A percentile compares a stretch with the other conserved stretches of the same genome.
These are phyloP conservation scores for Gopherus flavomarginatus DNA, from an alignment of 2,113 vertebrate genomes.

Conservation along the genomic window DNA sequence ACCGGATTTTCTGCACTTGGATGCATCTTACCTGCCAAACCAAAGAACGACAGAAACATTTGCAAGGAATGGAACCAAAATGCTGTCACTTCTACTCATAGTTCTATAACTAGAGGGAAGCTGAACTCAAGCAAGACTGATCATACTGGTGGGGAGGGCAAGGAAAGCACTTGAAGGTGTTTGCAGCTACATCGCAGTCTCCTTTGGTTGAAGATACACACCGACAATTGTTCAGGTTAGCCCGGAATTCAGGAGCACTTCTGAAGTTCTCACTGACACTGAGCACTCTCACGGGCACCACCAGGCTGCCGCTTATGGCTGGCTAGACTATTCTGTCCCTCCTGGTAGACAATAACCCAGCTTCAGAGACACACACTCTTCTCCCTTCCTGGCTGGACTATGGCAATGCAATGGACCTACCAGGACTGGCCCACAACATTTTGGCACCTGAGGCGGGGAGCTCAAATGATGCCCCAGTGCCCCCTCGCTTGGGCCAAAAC, in stretches of 20 bases:
- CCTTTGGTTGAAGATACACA: background rate
- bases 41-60: background rate
- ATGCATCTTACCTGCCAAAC: slow-evolving; percentile 79
- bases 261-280: slow-evolving; percentile 21
- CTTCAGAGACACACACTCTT: background rate
- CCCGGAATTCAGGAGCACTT: background rate
- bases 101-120: background rate
- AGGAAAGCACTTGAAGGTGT: background rate
- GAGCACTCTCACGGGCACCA: background rate
- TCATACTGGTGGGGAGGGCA: background rate
- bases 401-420: background rate
- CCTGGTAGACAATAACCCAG: fast-evolving
- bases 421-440: background rate
- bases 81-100: background rate
- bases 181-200: background rate
- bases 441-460: too few species aligned
- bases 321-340: slow-evolving; percentile 27
- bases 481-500: too few species aligned
- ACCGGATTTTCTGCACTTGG: slow-evolving; percentile 82
- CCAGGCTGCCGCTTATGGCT: background rate
- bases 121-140: background rate
- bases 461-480: too few species aligned
- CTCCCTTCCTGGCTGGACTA: background rate
- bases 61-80: background rate
- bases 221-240: background rate